Base-by-base conservation (phyloP, 1,140 invertebrate species). In the Adoxophyes honmai region DNA sequence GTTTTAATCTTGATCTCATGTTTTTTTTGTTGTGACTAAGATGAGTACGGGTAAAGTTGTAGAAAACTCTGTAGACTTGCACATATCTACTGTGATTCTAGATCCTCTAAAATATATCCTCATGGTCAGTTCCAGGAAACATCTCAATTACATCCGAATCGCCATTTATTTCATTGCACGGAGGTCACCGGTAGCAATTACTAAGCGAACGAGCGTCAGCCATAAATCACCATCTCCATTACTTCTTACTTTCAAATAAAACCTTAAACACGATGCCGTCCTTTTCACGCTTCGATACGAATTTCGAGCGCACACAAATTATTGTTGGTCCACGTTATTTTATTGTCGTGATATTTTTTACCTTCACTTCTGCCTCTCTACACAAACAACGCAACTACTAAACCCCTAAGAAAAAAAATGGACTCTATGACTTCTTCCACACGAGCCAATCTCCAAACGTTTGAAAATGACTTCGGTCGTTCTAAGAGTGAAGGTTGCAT, bases 271-370 rank as follows among this genome's bases (percentile, higher is more conserved):
- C 63, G 60, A 52, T 64, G 68, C 60, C 48, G 63, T 81, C 70
- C 71, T 71, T 80, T 80, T 80, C 77, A 80, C 75, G 78, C 60
- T 71, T 65, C 66, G 63, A 68, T 55, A 64, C 21, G 56, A 68
- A 66, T 68, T 74, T 78, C 72, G 72, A 78, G 74, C 78, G 74
- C 67, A 81, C 75, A 84, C 79, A 84, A 87, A 84, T 85, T 81
- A 79, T 81, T 79, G 73, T 81, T 73, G 67, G 73, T 75, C 74
- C 68, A 69, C 68, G 68, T 78, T 81, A 76, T 82, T 82, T 86
- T 86, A 85, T 81, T 82, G 78, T 78, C 70, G 64, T 78, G 68
- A 74, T 68, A 69, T 78, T 78, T 78, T 82, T 83, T 73, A 60
- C 70, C 74, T 75, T 70, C 59, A 9, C 10, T 1, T 13, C 4